Conservation (phyloP, 2,888 invertebrate genomes). For the Labia minor region DNA sequence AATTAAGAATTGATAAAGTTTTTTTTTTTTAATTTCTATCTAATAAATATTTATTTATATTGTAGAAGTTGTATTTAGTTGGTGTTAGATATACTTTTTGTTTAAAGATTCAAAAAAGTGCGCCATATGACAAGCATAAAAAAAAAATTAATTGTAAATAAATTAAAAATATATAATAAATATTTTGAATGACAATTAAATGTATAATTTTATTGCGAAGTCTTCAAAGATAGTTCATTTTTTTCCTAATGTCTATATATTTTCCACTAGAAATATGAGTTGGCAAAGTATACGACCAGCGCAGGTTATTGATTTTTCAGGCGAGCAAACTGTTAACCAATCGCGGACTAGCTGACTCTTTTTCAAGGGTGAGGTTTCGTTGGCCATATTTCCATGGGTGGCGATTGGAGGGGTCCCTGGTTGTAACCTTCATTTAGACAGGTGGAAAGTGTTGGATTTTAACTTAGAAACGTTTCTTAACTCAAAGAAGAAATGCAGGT, state of each 20-base stretch:
- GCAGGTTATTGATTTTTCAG: conserved; percentile 55
- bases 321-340: conserved; percentile 42
- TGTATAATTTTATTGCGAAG: too few species aligned
- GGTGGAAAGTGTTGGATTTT: background rate
- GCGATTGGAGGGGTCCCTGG: background rate
- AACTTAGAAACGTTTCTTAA: conserved; percentile 17
- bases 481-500: conserved; percentile 45
- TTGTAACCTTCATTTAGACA: background rate
- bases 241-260: background rate
- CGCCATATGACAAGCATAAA: too few species aligned
- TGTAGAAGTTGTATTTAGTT: too few species aligned
- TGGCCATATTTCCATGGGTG: conserved; percentile 29
- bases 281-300: conserved; percentile 36
- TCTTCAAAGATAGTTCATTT: too few species aligned
- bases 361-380: conserved; percentile 45
- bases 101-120: too few species aligned
- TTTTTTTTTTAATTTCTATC: too few species aligned
- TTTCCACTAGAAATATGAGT: conserved; percentile 37
- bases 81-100: too few species aligned
- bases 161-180: too few species aligned
- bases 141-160: too few species aligned
- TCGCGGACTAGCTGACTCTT: conserved; percentile 35
- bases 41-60: too few species aligned
- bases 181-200: too few species aligned
- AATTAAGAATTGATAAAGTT: too few species aligned